phyloP scores from a whole-genome alignment of 2,888 invertebrate genomes.

The Caenorhabditis uteleia region DNA sequence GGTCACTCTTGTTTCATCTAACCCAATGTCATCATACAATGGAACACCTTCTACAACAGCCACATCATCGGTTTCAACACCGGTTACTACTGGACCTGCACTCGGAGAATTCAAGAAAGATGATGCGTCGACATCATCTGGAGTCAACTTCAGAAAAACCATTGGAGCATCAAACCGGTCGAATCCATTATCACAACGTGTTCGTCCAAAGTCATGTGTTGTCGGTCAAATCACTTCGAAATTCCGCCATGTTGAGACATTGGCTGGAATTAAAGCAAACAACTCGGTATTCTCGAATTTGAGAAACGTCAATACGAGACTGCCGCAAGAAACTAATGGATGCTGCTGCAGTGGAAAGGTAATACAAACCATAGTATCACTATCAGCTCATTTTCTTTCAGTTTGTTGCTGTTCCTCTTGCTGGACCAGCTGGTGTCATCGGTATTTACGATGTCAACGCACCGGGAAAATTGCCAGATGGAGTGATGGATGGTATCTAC shows the following conservation, averaged over 20 bases:
- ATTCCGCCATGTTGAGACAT: slow-evolving; percentile 60
- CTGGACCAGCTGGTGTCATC: slow-evolving; percentile 88
- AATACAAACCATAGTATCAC: slow-evolving; percentile 3
- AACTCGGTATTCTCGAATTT: slow-evolving; percentile 57
- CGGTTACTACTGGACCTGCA: slow-evolving; percentile 16
- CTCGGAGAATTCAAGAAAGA: slow-evolving; percentile 16
- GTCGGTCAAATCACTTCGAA: slow-evolving; percentile 63
- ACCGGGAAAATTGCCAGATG: slow-evolving; percentile 73
- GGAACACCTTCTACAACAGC: not conserved
- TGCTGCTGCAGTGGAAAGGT: slow-evolving; percentile 42
- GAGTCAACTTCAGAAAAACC: slow-evolving; percentile 19
- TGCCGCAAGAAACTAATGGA: slow-evolving; percentile 61
- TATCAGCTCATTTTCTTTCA: too few relatives aligned
- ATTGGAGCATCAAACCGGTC: slow-evolving; percentile 28
- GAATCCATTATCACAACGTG: slow-evolving; percentile 31
- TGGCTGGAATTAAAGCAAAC: slow-evolving; percentile 46
- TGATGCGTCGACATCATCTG: slow-evolving; percentile 1
- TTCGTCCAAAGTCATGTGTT: slow-evolving; percentile 58
- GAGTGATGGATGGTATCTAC: slow-evolving; percentile 84
- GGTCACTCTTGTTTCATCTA: slow-evolving; percentile 6
- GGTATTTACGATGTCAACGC: slow-evolving; percentile 79
- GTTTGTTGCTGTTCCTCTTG: slow-evolving; percentile 81
- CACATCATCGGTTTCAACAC: slow-evolving; percentile 21
- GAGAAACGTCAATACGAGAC: slow-evolving; percentile 63
- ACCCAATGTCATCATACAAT: too few relatives aligned